Base-by-base conservation (phyloP, 2,113 vertebrate genomes). In the Typhlomys cinereus region DNA sequence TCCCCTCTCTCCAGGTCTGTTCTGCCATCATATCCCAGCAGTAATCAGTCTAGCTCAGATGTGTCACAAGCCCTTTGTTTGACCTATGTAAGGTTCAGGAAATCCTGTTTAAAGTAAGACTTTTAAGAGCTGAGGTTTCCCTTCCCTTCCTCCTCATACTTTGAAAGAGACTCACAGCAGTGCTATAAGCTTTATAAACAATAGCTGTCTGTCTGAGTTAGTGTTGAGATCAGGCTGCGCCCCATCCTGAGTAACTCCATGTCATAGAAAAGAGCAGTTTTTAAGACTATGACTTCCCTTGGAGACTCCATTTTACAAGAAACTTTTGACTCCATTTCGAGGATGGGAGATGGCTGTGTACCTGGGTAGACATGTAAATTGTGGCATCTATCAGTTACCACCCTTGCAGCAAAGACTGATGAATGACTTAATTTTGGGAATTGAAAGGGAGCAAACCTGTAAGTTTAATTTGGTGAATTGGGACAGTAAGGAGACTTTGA, bases 161-260 rank as follows among this genome's bases (percentile, higher is more conserved):
- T 89, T 92, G 74, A 79, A 93, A 78, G 69, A 84, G 29, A 34
- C 12, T 67, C 3, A 86, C 71, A 59, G 69, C n/a, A 90, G 18
- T 44, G 15, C 75, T 59, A 36, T n/a, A 73, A 46, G 52, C 12
- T 41, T 57, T 81, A 41, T 66, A n/a, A 67, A 54, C 88, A 71
- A 62, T n/a, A 7, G 50, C 17, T 69, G 10, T 50, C 27, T 23
- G 9, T 67, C 39, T 59, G 50, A 75, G 4, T 69, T 76, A 29
- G 39, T 46, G 18, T 14, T 78, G n/a, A 39, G 52, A 78, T 39
- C 25, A 57, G 1, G 27, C 25, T 15, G 4, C 17, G 17, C 57
- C 8, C n/a, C 21, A 17, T 31, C 41, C 41, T 44, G 12, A 62
- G 27, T 44, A 34, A 7, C 52, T 81, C 59, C 27, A 23, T 34